Conservation (phyloP, 2,113 vertebrate species). For the human region DNA sequence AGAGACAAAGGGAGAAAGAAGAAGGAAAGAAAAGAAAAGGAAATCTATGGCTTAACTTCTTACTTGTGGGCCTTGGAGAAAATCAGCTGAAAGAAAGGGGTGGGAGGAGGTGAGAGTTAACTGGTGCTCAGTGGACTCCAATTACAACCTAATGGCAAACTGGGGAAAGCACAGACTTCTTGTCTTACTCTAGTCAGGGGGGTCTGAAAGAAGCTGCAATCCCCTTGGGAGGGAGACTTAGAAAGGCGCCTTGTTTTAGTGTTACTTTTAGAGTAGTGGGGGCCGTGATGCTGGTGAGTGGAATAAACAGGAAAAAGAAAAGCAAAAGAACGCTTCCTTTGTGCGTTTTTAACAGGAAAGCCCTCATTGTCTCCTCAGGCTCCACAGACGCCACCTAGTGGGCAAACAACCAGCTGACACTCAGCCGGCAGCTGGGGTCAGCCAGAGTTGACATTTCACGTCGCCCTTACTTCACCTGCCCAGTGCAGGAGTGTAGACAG, state of each 20-base stretch:
- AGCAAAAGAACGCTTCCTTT: slow-evolving; percentile 26
- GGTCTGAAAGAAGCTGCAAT: background rate
- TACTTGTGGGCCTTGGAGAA: background rate
- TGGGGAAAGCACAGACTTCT: background rate
- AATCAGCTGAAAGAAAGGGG: background rate
- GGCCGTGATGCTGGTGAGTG: background rate
- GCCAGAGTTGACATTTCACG: background rate
- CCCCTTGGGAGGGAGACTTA: slow-evolving; percentile 46
- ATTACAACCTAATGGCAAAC: background rate
- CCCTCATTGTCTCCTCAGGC: background rate
- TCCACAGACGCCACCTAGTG: slow-evolving; percentile 41
- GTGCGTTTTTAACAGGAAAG: background rate
- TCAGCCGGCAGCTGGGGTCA: fast-evolving
- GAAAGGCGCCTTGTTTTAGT: slow-evolving; percentile 60
- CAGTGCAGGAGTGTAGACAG: background rate
- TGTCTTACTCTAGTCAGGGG: background rate
- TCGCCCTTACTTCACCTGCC: background rate
- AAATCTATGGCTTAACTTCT: background rate
- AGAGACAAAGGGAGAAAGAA: background rate
- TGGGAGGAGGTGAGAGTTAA: background rate
- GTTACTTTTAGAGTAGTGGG: background rate
- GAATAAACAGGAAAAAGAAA: background rate
- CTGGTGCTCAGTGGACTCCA: background rate
- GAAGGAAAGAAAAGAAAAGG: background rate
- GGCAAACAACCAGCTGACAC: background rate